Percentiles rank a stretch among this genome's conserved stretches.
Evolutionary conservation across 1,140 invertebrate species (phyloP).

Genomic region (Elymnias hypermnestra): DNA sequence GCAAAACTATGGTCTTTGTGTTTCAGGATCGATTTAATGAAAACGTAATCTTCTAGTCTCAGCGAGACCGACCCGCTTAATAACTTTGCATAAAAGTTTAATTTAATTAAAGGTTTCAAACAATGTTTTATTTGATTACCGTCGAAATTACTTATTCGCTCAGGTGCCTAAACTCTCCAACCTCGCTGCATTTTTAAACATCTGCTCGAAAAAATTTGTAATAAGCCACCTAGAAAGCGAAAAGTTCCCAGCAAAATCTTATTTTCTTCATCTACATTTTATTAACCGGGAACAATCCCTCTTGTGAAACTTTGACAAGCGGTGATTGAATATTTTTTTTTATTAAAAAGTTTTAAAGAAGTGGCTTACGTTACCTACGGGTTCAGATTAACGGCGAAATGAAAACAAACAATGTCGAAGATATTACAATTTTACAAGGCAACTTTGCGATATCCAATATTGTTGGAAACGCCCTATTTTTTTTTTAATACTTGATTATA

Average conservation of each 20-base stretch:
- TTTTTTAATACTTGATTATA: too few species aligned
- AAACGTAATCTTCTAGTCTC: too few species aligned
- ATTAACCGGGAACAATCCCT: conserved; percentile 32
- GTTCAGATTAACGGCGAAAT: not conserved
- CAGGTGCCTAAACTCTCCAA: conserved; percentile 7
- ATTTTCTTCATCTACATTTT: conserved; percentile 39
- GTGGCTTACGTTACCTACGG: not conserved
- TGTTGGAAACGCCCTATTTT: too few species aligned
- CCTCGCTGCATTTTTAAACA: conserved; percentile 11
- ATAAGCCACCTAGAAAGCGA: conserved; percentile 12
- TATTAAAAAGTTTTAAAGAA: conserved; percentile 25
- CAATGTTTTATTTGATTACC: not conserved
- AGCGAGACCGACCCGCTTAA: too few species aligned
- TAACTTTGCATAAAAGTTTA: too few species aligned
- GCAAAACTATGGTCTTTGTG: too few species aligned
- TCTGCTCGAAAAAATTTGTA: conserved; percentile 23
- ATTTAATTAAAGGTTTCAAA: not conserved
- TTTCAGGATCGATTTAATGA: too few species aligned
- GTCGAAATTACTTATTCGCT: not conserved
- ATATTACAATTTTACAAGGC: too few species aligned
- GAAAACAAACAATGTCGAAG: not conserved
- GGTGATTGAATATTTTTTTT: conserved; percentile 32
- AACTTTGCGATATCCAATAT: too few species aligned
- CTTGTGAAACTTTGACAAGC: conserved; percentile 19
- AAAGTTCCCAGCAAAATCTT: conserved; percentile 12